These are phyloP conservation scores for Actenoides hombroni DNA, from an alignment of 2,113 vertebrate genomes.

Conservation along the genomic window DNA sequence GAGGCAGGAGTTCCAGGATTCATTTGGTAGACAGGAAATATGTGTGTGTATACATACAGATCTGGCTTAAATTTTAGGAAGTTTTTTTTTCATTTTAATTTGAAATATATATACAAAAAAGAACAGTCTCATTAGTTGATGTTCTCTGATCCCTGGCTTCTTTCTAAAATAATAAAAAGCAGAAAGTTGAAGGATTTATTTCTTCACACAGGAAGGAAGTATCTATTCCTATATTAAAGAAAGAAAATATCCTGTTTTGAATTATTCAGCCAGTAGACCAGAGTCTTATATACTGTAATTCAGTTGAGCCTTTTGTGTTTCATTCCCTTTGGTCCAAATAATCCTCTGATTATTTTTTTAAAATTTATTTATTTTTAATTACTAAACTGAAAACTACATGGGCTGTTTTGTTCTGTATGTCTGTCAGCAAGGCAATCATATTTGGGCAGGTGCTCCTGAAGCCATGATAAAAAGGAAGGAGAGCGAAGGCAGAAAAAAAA, in stretches of 20 bases:
- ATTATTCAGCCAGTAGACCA: slow-evolving; percentile 16
- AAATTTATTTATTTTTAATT: background rate
- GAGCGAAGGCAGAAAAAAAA: background rate
- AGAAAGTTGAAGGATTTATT: slow-evolving; percentile 28
- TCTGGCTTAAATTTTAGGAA: slow-evolving; percentile 37
- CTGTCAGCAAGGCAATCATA: background rate
- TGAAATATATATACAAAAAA: slow-evolving; percentile 47
- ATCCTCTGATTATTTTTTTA: background rate
- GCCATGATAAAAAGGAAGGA: background rate
- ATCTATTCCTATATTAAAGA: slow-evolving; percentile 16
- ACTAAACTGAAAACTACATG: background rate
- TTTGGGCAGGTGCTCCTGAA: background rate
- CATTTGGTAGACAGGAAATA: background rate
- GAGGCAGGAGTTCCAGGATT: background rate
- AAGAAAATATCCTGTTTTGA: slow-evolving; percentile 47
- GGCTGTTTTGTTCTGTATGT: background rate
- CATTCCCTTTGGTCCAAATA: background rate
- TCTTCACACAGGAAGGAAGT: slow-evolving; percentile 41
- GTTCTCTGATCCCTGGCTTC: slow-evolving; percentile 41
- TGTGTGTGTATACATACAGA: slow-evolving; percentile 1
- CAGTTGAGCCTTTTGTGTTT: background rate
- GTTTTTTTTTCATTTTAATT: slow-evolving; percentile 32
- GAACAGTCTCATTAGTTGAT: slow-evolving; percentile 30
- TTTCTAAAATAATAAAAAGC: slow-evolving; percentile 61
- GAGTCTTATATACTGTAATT: background rate